Base-by-base conservation (phyloP, 2,888 invertebrate genomes). In the Phytoseiulus persimilis region DNA sequence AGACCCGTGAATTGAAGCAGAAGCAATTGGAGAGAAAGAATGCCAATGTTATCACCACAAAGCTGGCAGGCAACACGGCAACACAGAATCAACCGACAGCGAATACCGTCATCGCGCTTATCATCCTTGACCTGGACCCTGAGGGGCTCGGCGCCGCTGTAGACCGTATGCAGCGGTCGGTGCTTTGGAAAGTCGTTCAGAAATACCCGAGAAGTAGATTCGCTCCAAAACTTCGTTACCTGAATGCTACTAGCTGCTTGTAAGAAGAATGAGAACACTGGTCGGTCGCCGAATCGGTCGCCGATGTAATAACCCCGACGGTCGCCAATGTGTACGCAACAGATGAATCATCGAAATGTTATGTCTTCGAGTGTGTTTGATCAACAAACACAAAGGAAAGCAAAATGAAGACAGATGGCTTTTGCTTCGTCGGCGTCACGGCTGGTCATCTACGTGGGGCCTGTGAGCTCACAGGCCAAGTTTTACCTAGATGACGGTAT, bases 61-160 rank as follows among this genome's bases (percentile, higher is more conserved):
- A 65, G 65, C 28, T 28, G 65, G 65, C 14, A 65, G 18, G 65
- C 65, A 28, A 23, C 18, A 1, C 18, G 18, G 65, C 28, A 23
- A 28, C 5, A 65, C 65, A 65, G 65, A 6, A 28, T 28, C 65
- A 65, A 65, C 23, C 28, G 65, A 23, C 65, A 65, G 65, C 65
- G 65, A 65, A 65, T 65, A 65, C 28, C 65, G 28, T 28, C 65
- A 65, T 65, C 65, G 65, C 65, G 65, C 65, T 65, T 65, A 65
- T 65, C 65, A 65, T 65, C 65, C 65, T 65, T 65, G 65, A 65
- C 65, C 65, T 65, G 65, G 65, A 65, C 65, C 65, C 65, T 65
- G 65, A 65, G 18, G 65, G 65, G 65, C 65, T 65, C 65, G 1
- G 65, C 18, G 65, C 28, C 65, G 23, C 65, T 3, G 5, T 9